These are phyloP conservation scores for Ochropleura plecta DNA, from an alignment of 2,888 invertebrate genomes.

Conservation along the genomic window DNA sequence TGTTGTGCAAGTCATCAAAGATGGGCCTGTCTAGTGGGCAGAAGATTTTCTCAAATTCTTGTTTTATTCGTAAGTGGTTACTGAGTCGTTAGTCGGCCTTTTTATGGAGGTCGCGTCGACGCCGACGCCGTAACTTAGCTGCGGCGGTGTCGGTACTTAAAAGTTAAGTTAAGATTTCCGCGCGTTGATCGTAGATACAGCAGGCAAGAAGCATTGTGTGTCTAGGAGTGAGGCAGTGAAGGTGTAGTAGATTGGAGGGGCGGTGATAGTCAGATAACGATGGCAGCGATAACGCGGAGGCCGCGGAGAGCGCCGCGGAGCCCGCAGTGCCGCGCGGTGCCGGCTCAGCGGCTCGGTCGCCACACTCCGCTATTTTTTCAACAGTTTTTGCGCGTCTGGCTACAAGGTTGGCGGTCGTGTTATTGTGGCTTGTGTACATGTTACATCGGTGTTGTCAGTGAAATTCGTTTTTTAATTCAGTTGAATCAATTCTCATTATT, in stretches of 20 bases:
- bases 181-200: constrained; percentile 68
- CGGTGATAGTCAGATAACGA: constrained; percentile 85
- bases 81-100: constrained; percentile 25
- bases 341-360: constrained; percentile 49
- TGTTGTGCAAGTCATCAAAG: constrained; percentile 37
- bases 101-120: constrained; percentile 34
- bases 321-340: constrained; percentile 61
- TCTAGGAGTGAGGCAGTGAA: constrained; percentile 71
- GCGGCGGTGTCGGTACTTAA: constrained; percentile 42
- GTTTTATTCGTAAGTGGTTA: constrained; percentile 33
- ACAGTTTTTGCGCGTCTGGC: constrained; percentile 75
- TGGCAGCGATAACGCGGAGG: constrained; percentile 82
- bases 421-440: constrained; percentile 58
- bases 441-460: constrained; percentile 46
- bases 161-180: constrained; percentile 50
- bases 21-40: constrained; percentile 37
- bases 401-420: constrained; percentile 71
- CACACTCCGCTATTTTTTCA: constrained; percentile 57
- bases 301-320: constrained; percentile 69
- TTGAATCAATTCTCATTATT: constrained; percentile 22
- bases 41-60: constrained; percentile 43
- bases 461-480: constrained; percentile 43
- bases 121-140: constrained; percentile 30
- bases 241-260: constrained; percentile 77
- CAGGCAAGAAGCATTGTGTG: constrained; percentile 56